phyloP scores from a whole-genome alignment of 2,888 invertebrate genomes.

The Leucania comma region DNA sequence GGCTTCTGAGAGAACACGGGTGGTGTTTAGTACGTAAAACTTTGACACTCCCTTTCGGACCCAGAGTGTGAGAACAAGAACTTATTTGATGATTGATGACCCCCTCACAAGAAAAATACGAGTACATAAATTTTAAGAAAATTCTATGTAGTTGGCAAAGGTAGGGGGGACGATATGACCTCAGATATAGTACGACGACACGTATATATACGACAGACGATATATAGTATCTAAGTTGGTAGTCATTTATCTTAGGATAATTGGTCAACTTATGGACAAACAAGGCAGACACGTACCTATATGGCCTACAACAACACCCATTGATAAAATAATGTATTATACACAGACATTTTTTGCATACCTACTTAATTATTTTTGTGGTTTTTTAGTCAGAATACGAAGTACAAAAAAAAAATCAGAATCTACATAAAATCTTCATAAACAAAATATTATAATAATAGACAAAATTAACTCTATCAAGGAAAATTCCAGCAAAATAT shows the following conservation, averaged over 20 bases:
- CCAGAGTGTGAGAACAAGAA: no score
- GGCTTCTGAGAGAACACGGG: no score
- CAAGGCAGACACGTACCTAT: background rate
- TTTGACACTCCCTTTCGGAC: no score
- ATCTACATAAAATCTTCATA: no score
- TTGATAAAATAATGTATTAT: slow-evolving; percentile 8
- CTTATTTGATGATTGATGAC: no score
- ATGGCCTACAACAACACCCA: background rate
- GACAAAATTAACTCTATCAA: background rate
- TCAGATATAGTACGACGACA: no score
- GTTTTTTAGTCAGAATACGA: background rate
- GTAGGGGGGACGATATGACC: background rate
- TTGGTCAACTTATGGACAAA: background rate
- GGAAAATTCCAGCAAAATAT: slow-evolving; percentile 21
- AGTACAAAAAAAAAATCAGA: background rate
- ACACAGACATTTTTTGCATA: background rate
- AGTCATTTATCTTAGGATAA: background rate
- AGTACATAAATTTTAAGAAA: background rate
- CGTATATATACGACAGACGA: no score
- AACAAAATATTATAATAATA: no score
- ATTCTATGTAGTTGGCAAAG: background rate
- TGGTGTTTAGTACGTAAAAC: no score
- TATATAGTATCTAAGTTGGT: background rate
- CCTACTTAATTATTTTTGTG: background rate
- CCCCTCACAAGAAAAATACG: no score